Evolutionary conservation across 2,797 vertebrate species (phyloP).

Genomic region (Acanthis flammea): DNA sequence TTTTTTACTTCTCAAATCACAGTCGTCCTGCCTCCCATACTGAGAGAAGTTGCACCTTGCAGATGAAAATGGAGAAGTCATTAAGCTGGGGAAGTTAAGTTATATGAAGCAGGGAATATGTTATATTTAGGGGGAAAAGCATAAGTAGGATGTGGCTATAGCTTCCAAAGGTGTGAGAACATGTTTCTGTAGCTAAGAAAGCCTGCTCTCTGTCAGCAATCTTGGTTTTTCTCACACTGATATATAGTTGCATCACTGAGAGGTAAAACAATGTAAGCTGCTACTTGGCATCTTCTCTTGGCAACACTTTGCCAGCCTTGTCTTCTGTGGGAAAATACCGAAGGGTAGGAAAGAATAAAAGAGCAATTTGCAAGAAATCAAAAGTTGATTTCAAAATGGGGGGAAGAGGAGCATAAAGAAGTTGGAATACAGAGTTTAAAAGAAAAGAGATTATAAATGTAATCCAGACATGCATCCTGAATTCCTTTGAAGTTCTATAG

Average conservation of each 20-base stretch:
- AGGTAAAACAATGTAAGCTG: background rate
- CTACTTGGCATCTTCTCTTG: background rate
- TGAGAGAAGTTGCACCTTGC: background rate
- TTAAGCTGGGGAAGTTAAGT: background rate
- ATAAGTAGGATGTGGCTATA: background rate
- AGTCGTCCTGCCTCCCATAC: background rate
- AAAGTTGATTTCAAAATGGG: background rate
- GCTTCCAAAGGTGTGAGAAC: background rate
- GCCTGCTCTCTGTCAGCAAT: background rate
- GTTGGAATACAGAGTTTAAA: background rate
- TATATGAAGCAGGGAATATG: background rate
- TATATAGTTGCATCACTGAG: fast-evolving
- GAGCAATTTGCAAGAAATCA: background rate
- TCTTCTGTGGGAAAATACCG: background rate
- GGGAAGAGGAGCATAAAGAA: background rate
- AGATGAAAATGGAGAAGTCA: background rate
- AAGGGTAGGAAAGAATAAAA: background rate
- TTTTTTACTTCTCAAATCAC: background rate
- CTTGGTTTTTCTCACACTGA: background rate
- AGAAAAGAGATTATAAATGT: background rate
- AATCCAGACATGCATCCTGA: background rate
- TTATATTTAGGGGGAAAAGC: background rate
- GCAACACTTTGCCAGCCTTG: background rate
- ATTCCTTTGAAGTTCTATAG: background rate
- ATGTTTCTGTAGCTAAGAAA: background rate